phyloP scores from a whole-genome alignment of 2,113 vertebrate species.

The Mormyrus iriodes region DNA sequence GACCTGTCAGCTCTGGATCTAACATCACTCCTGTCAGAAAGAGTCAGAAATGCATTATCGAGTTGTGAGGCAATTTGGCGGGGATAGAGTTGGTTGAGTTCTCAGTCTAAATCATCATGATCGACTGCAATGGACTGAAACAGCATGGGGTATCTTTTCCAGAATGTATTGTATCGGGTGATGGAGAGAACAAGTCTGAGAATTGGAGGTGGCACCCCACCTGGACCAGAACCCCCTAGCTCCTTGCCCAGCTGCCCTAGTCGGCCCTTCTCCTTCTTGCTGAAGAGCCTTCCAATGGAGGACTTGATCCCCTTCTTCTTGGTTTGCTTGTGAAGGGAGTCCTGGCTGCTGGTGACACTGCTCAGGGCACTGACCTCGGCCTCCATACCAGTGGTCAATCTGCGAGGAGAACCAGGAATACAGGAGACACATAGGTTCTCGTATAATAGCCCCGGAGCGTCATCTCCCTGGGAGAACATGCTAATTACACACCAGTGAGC shows the following conservation, averaged over 20 bases:
- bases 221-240: conserved; percentile 59
- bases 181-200: background rate
- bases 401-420: conserved; percentile 50
- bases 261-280: conserved; percentile 96
- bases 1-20: conserved; percentile 79
- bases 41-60: background rate
- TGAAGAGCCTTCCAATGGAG: conserved; percentile 92
- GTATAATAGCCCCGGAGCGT: background rate
- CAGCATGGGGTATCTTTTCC: background rate
- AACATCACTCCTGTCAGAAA: conserved; percentile 58
- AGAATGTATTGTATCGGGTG: background rate
- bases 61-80: background rate
- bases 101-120: background rate
- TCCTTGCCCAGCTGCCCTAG: conserved; percentile 84
- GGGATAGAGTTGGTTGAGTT: background rate
- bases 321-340: conserved; percentile 93
- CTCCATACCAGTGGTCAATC: conserved; percentile 82
- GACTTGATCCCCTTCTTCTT: conserved; percentile 99
- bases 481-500: background rate
- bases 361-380: conserved; percentile 82
- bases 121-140: background rate
- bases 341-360: conserved; percentile 89
- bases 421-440: background rate
- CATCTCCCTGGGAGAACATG: background rate
- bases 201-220: conserved; percentile 14